These are phyloP conservation scores for Dinomys branickii DNA, from an alignment of 2,113 vertebrate genomes.

Conservation along the genomic window DNA sequence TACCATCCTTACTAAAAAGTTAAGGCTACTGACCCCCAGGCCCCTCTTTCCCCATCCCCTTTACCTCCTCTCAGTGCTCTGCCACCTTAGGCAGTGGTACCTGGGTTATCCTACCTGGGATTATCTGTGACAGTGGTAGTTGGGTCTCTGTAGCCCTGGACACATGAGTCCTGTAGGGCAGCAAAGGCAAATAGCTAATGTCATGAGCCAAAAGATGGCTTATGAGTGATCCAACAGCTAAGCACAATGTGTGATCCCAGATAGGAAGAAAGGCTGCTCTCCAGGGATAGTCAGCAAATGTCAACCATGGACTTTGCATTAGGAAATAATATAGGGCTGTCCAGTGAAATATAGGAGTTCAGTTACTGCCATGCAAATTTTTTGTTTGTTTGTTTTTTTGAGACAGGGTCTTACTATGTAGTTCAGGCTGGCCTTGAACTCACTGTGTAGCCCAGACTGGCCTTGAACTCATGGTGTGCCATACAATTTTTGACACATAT, in stretches of 20 bases:
- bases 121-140: no score
- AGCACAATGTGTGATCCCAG: not conserved
- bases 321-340: not conserved
- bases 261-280: not conserved
- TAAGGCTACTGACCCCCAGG: no score
- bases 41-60: not conserved
- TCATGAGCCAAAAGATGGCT: not conserved
- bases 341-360: not conserved
- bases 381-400: no score
- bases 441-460: no score
- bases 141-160: not conserved
- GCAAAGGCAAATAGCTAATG: not conserved
- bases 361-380: not conserved
- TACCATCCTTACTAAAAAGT: not conserved
- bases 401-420: no score
- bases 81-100: not conserved
- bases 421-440: no score
- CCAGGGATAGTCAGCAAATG: not conserved
- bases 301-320: not conserved
- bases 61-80: not conserved
- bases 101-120: not conserved
- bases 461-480: no score
- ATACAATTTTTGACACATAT: not conserved
- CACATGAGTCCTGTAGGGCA: not conserved
- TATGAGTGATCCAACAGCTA: not conserved